Percentiles rank a stretch among this genome's conserved stretches.
These are phyloP conservation scores for Cololabis saira DNA, from an alignment of 2,113 vertebrate genomes.

Conservation along the genomic window DNA sequence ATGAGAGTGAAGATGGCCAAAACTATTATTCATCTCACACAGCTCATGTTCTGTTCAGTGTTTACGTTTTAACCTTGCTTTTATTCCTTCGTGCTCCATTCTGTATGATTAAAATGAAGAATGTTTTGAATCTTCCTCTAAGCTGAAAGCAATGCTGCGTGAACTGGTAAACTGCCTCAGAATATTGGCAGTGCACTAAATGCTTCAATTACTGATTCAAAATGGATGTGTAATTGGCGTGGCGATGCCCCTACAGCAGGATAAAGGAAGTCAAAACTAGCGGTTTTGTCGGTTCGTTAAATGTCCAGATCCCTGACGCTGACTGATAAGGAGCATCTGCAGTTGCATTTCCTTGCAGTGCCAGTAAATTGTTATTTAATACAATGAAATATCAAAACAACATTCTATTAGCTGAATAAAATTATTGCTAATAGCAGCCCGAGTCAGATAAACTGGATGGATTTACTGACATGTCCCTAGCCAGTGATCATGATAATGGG, in stretches of 20 bases:
- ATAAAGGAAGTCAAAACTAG: conserved; percentile 39
- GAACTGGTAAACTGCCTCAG: neutral
- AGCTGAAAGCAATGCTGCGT: conserved; percentile 21
- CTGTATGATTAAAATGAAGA: conserved; percentile 11
- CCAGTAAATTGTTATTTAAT: conserved; percentile 36
- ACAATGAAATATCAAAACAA: neutral
- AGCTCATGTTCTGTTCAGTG: conserved; percentile 3
- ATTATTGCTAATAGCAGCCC: conserved; percentile 1
- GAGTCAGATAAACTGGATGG: neutral
- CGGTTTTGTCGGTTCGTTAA: conserved; percentile 20
- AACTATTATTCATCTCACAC: neutral
- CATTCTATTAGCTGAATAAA: conserved; percentile 28
- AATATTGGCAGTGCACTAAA: conserved; percentile 11
- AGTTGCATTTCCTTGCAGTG: conserved; percentile 35
- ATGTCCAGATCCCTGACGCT: conserved; percentile 27
- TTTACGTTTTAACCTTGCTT: too few relatives aligned
- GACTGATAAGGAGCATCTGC: conserved; percentile 21
- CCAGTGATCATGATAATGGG: too few relatives aligned
- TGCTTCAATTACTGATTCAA: conserved; percentile 7
- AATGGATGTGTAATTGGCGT: conserved; percentile 11
- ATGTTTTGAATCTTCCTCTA: neutral
- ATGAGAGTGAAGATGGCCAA: too few relatives aligned
- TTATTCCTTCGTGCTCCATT: too few relatives aligned
- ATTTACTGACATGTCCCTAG: too few relatives aligned
- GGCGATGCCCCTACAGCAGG: conserved; percentile 16